Conservation (phyloP, 2,113 vertebrate species). For the Semicossyphus pulcher region DNA sequence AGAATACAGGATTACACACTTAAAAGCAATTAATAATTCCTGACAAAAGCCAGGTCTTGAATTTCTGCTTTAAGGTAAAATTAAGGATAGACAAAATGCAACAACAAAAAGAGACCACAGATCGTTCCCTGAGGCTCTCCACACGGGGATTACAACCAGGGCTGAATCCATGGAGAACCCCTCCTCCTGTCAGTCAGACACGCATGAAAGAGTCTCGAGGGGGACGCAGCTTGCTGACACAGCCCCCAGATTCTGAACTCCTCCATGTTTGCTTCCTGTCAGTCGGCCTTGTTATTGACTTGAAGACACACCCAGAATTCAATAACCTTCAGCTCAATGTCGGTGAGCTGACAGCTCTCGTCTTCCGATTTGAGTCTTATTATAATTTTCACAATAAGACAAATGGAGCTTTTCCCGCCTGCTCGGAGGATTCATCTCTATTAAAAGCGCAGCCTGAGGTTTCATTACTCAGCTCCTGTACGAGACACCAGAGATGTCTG, state of each 20-base stretch:
- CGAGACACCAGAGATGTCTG: constrained; percentile 21
- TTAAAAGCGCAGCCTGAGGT: constrained; percentile 16
- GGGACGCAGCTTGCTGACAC: constrained; percentile 35
- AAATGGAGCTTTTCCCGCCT: not conserved
- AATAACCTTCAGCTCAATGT: constrained; percentile 23
- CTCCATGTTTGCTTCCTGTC: constrained; percentile 18
- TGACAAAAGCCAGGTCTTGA: not conserved
- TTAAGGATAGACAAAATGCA: not conserved
- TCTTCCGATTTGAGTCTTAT: constrained; percentile 18
- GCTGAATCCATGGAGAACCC: constrained; percentile 15
- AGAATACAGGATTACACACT: not conserved
- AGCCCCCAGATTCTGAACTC: constrained; percentile 16
- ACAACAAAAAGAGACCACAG: not conserved
- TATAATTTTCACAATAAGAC: constrained; percentile 28
- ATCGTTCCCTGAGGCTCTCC: not conserved
- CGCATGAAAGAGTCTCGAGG: constrained; percentile 38
- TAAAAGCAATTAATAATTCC: not conserved
- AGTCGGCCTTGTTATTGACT: constrained; percentile 43
- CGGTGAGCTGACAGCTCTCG: constrained; percentile 28
- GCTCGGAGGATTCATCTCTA: constrained; percentile 38
- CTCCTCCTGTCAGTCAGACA: constrained; percentile 23
- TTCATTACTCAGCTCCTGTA: constrained; percentile 50
- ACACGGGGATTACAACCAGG: constrained; percentile 20
- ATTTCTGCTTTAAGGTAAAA: not conserved
- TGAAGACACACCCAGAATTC: constrained; percentile 36